These are phyloP conservation scores for Acanthochromis polyacanthus DNA, from an alignment of 2,113 vertebrate species.

Conservation along the genomic window DNA sequence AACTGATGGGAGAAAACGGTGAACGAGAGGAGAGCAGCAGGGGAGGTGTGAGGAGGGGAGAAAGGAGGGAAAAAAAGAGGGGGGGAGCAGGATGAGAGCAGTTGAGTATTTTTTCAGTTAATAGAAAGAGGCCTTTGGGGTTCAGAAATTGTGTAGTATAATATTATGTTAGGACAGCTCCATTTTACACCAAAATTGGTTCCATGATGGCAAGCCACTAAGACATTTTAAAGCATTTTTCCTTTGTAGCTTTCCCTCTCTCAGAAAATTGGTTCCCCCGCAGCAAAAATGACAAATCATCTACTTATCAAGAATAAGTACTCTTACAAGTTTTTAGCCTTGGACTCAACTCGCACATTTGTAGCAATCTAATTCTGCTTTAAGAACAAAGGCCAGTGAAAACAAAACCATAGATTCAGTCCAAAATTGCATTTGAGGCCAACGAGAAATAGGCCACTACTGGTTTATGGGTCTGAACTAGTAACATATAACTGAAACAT, in stretches of 20 bases:
- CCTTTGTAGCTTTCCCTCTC: slow-evolving; percentile 24
- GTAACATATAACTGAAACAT: background rate
- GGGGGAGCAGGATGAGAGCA: background rate
- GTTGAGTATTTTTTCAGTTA: slow-evolving; percentile 42
- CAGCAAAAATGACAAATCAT: slow-evolving; percentile 48
- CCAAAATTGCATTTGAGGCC: slow-evolving; percentile 6
- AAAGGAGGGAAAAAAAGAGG: background rate
- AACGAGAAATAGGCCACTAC: background rate
- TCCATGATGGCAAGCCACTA: slow-evolving; percentile 46
- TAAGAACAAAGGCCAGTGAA: slow-evolving; percentile 17
- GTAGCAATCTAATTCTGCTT: slow-evolving; percentile 18
- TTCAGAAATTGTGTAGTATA: slow-evolving; percentile 54
- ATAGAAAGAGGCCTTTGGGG: slow-evolving; percentile 57
- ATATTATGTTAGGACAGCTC: slow-evolving; percentile 60
- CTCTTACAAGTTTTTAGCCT: slow-evolving; percentile 38
- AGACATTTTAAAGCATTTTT: slow-evolving; percentile 50
- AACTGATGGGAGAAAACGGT: slow-evolving; percentile 36
- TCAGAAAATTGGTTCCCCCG: slow-evolving; percentile 51
- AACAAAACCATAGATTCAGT: slow-evolving; percentile 30
- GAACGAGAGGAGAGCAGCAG: slow-evolving; percentile 31
- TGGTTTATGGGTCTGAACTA: background rate
- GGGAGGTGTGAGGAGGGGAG: slow-evolving; percentile 15
- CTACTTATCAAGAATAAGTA: slow-evolving; percentile 39
- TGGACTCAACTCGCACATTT: slow-evolving; percentile 29
- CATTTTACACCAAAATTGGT: slow-evolving; percentile 68